Base-by-base conservation (phyloP, 2,113 vertebrate species). In the Petrocephalus microphthalmus region DNA sequence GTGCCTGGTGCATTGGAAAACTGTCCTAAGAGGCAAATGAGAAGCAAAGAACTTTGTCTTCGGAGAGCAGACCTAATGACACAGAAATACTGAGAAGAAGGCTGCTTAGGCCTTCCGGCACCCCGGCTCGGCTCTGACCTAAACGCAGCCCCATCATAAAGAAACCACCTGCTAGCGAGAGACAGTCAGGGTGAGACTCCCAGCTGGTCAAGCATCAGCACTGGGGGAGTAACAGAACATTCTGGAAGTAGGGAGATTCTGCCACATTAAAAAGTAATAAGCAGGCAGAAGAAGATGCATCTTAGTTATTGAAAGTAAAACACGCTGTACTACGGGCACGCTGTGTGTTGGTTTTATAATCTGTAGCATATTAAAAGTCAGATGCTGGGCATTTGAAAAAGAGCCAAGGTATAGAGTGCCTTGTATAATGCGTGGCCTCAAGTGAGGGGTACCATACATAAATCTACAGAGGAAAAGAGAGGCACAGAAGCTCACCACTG, bases 51-150 rank as follows among this genome's bases (percentile, higher is more conserved):
- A 42, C 2, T n/a, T 47, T 45, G 19, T 5, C 8, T n/a, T 52
- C 60, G 53, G 64, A 84, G 74, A 56, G 19, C 52, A 83, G 20
- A 22, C 78, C 37, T 51, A 84, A 88, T 83, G 57, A 88, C 53
- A 57, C 81, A 57, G 54, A 88, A 42, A 4, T 53, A 88, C 87
- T 84, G 53, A 1, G n/a, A 64, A 37, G 25, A 53, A 42, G 53
- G 87, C 37, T 83, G 37, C 8, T 0, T 5, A 37, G 33, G 33
- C 7, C 17, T 37, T 49, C 25, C 56, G 13, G 56, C 15, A 60
- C 2, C 20, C 60, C 3, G 7, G 11, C 20, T 67, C 3, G 4
- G 19, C 60, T n/a, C 19, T 25, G 20, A 47, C 19, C 81, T 7
- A 83, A 49, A 49, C 1, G 19, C 45, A 83, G 81, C 19, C 37